Conservation (phyloP, 2,113 vertebrate genomes). For the Menura novaehollandiae region DNA sequence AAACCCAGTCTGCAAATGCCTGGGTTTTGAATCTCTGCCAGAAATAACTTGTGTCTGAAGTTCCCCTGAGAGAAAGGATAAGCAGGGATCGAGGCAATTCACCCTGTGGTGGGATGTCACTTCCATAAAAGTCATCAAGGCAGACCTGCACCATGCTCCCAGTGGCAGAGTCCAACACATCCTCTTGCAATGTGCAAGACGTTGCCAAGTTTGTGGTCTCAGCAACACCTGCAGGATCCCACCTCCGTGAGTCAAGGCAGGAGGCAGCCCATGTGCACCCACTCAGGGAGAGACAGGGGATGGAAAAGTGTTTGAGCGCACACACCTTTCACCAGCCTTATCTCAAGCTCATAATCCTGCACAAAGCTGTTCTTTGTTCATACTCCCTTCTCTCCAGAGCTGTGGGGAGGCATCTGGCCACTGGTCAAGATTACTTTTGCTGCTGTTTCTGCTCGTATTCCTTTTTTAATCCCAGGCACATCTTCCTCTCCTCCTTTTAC, state of each 20-base stretch:
- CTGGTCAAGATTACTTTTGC: neutral
- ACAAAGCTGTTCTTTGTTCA: neutral
- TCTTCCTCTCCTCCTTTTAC: neutral
- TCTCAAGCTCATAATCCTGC: neutral
- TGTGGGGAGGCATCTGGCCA: neutral
- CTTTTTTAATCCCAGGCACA: neutral
- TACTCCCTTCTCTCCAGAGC: neutral
- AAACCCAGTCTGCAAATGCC: neutral
- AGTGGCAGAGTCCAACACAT: neutral
- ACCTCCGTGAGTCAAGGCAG: neutral
- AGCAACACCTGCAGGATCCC: neutral
- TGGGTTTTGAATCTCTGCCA: neutral
- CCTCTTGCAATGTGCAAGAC: neutral
- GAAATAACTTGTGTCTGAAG: neutral
- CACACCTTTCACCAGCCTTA: neutral
- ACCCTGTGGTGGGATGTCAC: neutral
- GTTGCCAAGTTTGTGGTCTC: fast-evolving
- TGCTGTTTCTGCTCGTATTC: neutral
- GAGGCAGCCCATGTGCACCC: neutral
- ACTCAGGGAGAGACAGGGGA: fast-evolving
- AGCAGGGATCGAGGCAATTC: neutral
- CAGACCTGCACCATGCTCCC: neutral
- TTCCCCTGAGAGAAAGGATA: neutral
- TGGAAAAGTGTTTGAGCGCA: neutral
- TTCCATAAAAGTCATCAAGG: neutral